Base-by-base conservation (phyloP, 2,797 vertebrate genomes). In the Diceros bicornis region DNA sequence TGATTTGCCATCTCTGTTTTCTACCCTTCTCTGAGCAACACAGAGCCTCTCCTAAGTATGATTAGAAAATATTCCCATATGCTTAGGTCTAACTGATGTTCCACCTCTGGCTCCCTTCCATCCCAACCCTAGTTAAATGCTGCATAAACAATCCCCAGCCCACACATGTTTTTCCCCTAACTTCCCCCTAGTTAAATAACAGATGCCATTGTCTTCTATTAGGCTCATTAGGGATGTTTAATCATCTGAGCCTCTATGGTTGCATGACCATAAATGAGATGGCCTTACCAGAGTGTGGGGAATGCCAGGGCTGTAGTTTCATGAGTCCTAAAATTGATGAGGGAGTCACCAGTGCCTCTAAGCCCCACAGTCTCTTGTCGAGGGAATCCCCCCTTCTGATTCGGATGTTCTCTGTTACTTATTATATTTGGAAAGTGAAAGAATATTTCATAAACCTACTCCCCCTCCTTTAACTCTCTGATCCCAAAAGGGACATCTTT, bases 151-250 rank as follows among this genome's bases (percentile, higher is more conserved):
- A 93, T 47, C 7, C 52, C 59, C 37, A 96, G 64, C n/a, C 75
- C 81, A 87, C 27, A 74, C 55, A 44, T 47, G 64, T 64, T 89
- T 66, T 2, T 41, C 89, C 68, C 34, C 62, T 91, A 89, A 68
- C 74, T 89, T 55, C 13, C 37, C 78, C 61, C 44, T 14, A 79
- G 37, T 90, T 89, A 93, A 93, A 89, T 82, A 89, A 68, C 89
- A 94, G 66, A 92, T 90, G 87, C 8, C 69, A 57, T 27, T 93
- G 83, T 92, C 92, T 97, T 86, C 94, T 41, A 59, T 71, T 78
- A 92, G 78, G 41, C 47, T 96, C 79, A 66, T 96, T 97, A 66
- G 83, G 74, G 50, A 57, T 37, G 83, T 32, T 41, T 83, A 79
- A 79, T 89, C 79, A 95, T 20, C 90, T 1, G 0, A 87, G 21